Base-by-base conservation (phyloP, 2,797 vertebrate species). In the Iguana delicatissima region DNA sequence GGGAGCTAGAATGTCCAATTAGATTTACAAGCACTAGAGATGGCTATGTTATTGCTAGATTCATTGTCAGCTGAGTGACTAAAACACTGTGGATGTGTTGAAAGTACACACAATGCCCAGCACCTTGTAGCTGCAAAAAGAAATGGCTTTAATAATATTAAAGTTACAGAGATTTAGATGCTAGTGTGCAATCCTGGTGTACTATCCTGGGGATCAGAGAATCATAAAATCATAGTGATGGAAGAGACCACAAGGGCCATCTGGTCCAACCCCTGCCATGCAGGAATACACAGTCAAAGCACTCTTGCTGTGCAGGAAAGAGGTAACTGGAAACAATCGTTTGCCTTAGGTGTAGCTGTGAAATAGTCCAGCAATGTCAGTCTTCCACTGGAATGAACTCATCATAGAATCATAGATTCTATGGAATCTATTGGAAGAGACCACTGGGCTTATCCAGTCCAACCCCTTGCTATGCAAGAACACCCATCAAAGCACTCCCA, bases 41-140 rank as follows among this genome's bases (percentile, higher is more conserved):
- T 79, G 88, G 90, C 92, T 90, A 83, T 91, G 92, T 91, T 94
- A 87, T 88, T 88, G 74, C 84, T 89, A 90, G 87, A 88, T 95
- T 93, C 92, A 26, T 52, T 3, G 3, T 0, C 32, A 46, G 55
- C n/a, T 42, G 84, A 83, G 35, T 42, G 16, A 38, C n/a, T 76
- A 90, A 83, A 24, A 83, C 52, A 64, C 57, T 64, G 32, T 38
- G 85, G 80, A 74, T 76, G 69, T 83, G 59, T 64, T 67, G 42
- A 81, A 95, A 69, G 52, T 6, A 59, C 38, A 73, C 76, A 69
- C 69, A 38, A 73, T 32, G 55, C n/a, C 84, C 18, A 72, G 67
- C 85, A 87, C 80, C 85, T 84, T 84, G 73, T 38, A 67, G 73
- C 62, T 87, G 50, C 67, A 87, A 87, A 35, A 35, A 24, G 26